Conservation (phyloP, 2,113 vertebrate species). For the Irena cyanogastra region DNA sequence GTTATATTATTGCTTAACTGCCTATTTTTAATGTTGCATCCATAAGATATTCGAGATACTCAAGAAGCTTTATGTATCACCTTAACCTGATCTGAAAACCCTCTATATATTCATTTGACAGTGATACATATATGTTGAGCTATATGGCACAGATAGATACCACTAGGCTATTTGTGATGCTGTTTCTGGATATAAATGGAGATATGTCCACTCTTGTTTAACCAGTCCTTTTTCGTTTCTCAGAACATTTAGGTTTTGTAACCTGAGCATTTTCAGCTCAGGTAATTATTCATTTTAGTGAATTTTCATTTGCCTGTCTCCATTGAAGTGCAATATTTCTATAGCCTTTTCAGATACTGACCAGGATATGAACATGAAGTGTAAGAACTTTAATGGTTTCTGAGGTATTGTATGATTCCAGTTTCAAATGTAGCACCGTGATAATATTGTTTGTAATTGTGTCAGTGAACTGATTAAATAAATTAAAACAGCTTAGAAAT, state of each 20-base stretch:
- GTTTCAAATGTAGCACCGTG: not conserved
- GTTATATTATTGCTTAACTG: not conserved
- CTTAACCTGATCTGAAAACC: not conserved
- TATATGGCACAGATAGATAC: not conserved
- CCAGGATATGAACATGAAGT: not conserved
- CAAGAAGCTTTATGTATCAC: not conserved
- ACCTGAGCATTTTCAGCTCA: not conserved
- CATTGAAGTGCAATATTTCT: not conserved
- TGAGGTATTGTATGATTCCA: not conserved
- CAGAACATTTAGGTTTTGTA: not conserved
- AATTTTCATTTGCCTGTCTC: not conserved
- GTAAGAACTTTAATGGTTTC: not conserved
- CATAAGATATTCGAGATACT: not conserved
- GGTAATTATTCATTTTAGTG: not conserved
- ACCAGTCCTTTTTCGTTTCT: not conserved
- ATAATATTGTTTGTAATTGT: not conserved
- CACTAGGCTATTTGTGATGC: not conserved
- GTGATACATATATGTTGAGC: not conserved
- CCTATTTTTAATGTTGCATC: not conserved
- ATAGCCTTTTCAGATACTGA: not conserved
- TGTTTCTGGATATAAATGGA: not conserved
- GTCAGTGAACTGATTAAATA: not conserved
- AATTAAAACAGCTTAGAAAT: not conserved
- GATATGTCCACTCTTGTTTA: not conserved
- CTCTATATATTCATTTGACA: not conserved